Evolutionary conservation across 2,113 vertebrate species (phyloP).

Genomic region (Cochlearius cochlearius): DNA sequence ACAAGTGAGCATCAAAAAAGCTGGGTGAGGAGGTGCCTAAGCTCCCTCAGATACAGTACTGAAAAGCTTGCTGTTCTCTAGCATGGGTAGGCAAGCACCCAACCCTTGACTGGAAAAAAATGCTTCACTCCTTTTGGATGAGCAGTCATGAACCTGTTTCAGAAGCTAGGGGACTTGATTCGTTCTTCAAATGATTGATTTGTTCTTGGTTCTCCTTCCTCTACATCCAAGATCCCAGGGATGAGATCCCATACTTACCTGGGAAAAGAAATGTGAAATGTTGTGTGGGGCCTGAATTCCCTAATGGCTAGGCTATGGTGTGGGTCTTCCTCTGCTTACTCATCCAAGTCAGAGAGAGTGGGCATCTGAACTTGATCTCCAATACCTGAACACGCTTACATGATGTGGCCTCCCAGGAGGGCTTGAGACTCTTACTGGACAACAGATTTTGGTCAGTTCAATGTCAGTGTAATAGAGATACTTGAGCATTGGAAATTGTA

Average conservation of each 20-base stretch:
- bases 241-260: not conserved
- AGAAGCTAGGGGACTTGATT: not conserved
- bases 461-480: not conserved
- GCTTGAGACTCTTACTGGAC: not conserved
- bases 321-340: not conserved
- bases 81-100: not conserved
- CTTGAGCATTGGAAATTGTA: not conserved
- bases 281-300: not conserved
- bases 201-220: not conserved
- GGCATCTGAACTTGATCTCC: not conserved
- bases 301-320: not conserved
- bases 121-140: not conserved
- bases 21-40: not conserved
- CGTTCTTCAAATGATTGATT: not conserved
- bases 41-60: not conserved
- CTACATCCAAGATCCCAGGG: not conserved
- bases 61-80: not conserved
- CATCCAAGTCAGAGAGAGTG: not conserved
- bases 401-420: not conserved
- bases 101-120: not conserved
- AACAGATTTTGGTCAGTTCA: not conserved
- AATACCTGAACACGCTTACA: fast-evolving
- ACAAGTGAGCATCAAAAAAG: not conserved
- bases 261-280: not conserved
- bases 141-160: not conserved